Percentiles rank a stretch among this genome's conserved stretches.
Evolutionary conservation across 2,888 invertebrate genomes (phyloP).

Genomic region (Aquatica leii): DNA sequence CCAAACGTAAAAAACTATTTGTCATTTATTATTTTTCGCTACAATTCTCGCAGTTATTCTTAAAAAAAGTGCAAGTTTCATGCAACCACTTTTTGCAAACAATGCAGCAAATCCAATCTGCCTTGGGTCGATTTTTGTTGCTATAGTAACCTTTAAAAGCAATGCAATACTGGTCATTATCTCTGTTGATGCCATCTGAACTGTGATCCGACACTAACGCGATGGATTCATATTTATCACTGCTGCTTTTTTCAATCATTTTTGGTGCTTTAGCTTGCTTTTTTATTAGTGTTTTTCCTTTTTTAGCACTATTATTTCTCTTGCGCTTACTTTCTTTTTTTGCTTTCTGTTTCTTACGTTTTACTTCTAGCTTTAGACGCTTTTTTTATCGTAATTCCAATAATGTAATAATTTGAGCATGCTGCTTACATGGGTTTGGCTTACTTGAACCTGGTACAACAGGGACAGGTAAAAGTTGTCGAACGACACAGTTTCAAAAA

Average conservation of each 20-base stretch:
- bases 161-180: slow-evolving; percentile 16
- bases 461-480: slow-evolving; percentile 5
- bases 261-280: slow-evolving; percentile 15
- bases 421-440: no score
- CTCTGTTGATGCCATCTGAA: slow-evolving; percentile 9
- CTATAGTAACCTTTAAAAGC: slow-evolving; percentile 10
- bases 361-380: neutral
- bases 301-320: slow-evolving; percentile 8
- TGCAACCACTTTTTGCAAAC: slow-evolving; percentile 14
- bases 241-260: slow-evolving; percentile 15
- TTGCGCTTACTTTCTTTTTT: neutral
- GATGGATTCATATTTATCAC: slow-evolving; percentile 2
- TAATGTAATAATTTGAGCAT: slow-evolving; percentile 9
- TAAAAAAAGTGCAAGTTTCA: neutral
- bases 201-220: slow-evolving; percentile 15
- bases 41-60: neutral
- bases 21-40: neutral
- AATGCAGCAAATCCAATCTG: slow-evolving; percentile 16
- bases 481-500: neutral
- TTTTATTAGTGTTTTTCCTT: slow-evolving; percentile 15
- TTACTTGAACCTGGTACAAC: slow-evolving; percentile 7
- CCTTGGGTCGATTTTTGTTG: slow-evolving; percentile 9
- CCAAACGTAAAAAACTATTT: neutral
- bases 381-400: slow-evolving; percentile 5
- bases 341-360: slow-evolving; percentile 2